Conservation (phyloP, 2,113 vertebrate species). For the Bos indicus region DNA sequence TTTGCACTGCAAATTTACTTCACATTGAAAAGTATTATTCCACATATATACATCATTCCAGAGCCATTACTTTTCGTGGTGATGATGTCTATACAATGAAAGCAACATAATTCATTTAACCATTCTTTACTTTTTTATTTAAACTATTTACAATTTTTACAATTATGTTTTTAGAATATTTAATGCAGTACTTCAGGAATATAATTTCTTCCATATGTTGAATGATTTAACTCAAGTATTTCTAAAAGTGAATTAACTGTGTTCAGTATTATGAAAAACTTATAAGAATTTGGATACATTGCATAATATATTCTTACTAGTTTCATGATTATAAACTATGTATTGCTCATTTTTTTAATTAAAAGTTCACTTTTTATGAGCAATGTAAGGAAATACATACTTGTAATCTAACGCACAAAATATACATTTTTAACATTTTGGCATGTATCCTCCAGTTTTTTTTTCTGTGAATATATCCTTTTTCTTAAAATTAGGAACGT, state of each 20-base stretch:
- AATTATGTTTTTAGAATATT: background rate
- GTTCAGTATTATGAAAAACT: background rate
- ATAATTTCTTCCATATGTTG: background rate
- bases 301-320: background rate
- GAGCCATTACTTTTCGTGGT: background rate
- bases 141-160: background rate
- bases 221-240: background rate
- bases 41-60: background rate
- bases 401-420: background rate
- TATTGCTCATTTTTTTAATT: background rate
- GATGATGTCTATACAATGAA: background rate
- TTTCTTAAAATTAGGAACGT: background rate
- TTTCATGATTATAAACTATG: background rate
- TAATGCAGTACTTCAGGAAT: background rate
- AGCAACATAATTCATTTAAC: background rate
- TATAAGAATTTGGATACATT: background rate
- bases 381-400: background rate
- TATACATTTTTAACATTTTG: background rate
- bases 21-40: background rate
- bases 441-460: background rate
- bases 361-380: background rate
- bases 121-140: background rate
- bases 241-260: background rate
- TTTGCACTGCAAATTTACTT: slow-evolving; percentile 20
- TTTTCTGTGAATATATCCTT: background rate